phyloP scores from a whole-genome alignment of 2,888 invertebrate genomes.

The Yponomeuta sedellus region DNA sequence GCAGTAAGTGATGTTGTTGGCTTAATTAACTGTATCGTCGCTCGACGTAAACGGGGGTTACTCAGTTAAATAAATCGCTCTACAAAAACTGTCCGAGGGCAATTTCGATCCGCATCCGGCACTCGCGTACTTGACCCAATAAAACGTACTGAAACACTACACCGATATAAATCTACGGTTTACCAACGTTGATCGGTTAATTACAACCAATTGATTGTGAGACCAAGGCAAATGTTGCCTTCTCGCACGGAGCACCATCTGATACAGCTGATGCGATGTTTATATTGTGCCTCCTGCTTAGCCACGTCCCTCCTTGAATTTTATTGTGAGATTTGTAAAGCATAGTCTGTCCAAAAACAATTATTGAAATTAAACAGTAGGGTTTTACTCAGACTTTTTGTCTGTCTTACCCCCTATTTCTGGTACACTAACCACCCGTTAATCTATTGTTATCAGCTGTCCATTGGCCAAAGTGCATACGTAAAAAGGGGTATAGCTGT shows the following conservation, averaged over 20 bases:
- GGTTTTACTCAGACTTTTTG: too few relatives aligned
- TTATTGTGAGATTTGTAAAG: too few relatives aligned
- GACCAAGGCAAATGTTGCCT: conserved; percentile 24
- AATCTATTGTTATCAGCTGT: too few relatives aligned
- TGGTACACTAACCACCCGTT: too few relatives aligned
- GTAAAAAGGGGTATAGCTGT: too few relatives aligned
- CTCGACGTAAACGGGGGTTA: not conserved
- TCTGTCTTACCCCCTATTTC: too few relatives aligned
- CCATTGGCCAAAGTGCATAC: too few relatives aligned
- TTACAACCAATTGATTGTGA: conserved; percentile 51
- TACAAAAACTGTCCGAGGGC: not conserved
- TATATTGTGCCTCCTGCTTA: not conserved
- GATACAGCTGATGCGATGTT: not conserved
- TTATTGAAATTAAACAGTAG: too few relatives aligned
- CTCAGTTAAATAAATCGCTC: not conserved
- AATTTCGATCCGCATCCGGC: not conserved
- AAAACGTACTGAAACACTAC: conserved; percentile 19
- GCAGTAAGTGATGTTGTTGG: not conserved
- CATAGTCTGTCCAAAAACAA: too few relatives aligned
- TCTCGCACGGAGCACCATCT: not conserved
- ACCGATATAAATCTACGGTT: conserved; percentile 38
- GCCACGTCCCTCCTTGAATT: too few relatives aligned
- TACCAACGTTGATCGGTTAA: conserved; percentile 48
- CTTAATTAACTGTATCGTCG: not conserved
- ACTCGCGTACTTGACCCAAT: conserved; percentile 22